phyloP scores from a whole-genome alignment of 2,113 vertebrate genomes.

The Sinocyclocheilus maitianheensis region DNA sequence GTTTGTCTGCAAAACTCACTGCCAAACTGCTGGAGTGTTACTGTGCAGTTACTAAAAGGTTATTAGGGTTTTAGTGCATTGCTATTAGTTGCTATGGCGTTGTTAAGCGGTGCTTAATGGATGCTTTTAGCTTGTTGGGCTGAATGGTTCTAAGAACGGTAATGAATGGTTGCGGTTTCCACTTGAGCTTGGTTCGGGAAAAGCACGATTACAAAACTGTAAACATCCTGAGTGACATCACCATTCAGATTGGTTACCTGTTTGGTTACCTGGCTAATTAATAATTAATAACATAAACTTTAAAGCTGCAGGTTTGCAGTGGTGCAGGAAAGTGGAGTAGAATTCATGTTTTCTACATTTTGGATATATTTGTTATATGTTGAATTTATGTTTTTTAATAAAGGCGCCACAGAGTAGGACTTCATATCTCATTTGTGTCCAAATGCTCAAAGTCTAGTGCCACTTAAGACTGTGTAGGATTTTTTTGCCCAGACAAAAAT shows the following conservation, averaged over 20 bases:
- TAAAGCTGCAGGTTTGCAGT: too few species aligned
- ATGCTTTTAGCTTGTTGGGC: background rate
- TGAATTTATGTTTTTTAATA: too few species aligned
- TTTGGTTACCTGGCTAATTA: too few species aligned
- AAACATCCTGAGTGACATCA: background rate
- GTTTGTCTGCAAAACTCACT: background rate
- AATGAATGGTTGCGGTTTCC: background rate
- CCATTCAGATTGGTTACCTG: background rate
- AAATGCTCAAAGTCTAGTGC: too few species aligned
- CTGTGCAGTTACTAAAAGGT: background rate
- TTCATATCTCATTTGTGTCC: too few species aligned
- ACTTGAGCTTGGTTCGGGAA: background rate
- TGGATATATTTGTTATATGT: too few species aligned
- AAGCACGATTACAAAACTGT: background rate
- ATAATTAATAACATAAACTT: too few species aligned
- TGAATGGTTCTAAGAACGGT: background rate
- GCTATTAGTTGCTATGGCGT: background rate
- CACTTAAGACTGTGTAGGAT: too few species aligned
- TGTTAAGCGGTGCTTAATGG: background rate
- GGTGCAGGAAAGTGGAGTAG: too few species aligned
- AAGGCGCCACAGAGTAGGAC: too few species aligned
- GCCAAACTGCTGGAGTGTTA: background rate
- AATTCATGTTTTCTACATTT: too few species aligned
- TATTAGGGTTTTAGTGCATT: background rate
- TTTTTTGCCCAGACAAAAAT: background rate